phyloP scores from a whole-genome alignment of 2,113 vertebrate genomes.

The Peucedramus taeniatus region DNA sequence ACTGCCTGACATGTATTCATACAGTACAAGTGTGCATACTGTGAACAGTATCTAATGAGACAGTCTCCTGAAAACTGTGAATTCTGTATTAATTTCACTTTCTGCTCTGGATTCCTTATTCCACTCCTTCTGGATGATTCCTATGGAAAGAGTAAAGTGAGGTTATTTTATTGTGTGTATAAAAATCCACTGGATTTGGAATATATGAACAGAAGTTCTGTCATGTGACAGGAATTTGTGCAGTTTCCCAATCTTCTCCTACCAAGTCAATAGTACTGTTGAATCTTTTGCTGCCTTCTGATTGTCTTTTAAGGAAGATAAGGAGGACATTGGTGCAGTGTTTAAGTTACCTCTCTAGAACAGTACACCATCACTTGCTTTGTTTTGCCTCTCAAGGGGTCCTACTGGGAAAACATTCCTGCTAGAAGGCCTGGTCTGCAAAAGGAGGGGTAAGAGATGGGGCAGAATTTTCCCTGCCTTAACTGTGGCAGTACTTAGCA shows the following conservation, averaged over 20 bases:
- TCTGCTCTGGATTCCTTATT: background rate
- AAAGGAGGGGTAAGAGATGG: constrained; percentile 14
- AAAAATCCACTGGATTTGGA: background rate
- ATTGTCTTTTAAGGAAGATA: background rate
- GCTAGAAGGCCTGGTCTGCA: background rate
- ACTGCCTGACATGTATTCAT: background rate
- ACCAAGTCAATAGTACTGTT: background rate
- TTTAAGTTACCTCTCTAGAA: background rate
- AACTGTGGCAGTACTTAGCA: background rate
- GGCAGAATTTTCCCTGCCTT: background rate
- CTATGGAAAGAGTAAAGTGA: background rate
- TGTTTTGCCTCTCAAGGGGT: constrained; percentile 2
- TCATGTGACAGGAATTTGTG: background rate
- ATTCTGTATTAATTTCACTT: background rate
- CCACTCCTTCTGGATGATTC: background rate
- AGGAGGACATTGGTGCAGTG: background rate
- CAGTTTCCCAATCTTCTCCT: background rate
- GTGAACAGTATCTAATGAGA: background rate
- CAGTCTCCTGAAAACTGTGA: background rate
- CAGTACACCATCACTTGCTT: background rate
- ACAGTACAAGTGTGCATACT: background rate
- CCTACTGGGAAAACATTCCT: background rate
- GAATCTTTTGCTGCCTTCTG: background rate
- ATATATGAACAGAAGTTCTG: background rate
- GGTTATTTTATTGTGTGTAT: background rate